Conservation (phyloP, 1,140 invertebrate genomes). For the Zaprionus tsacasi region DNA sequence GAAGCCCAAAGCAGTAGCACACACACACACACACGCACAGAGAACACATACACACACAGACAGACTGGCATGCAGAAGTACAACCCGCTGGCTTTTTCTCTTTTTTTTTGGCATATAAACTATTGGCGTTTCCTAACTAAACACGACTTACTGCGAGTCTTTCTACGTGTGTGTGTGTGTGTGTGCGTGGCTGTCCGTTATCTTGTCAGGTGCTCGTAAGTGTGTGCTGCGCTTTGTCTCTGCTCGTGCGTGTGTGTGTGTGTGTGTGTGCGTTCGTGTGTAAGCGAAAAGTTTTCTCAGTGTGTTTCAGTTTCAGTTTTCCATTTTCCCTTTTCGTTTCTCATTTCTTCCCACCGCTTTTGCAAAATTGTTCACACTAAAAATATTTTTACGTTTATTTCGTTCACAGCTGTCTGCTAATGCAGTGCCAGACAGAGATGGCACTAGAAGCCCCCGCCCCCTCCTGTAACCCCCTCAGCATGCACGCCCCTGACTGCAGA, state of each 20-base stretch:
- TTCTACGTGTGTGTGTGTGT: constrained; percentile 19
- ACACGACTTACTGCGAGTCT: constrained; percentile 44
- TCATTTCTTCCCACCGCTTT: constrained; percentile 23
- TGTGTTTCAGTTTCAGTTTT: constrained; percentile 55
- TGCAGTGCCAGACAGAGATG: constrained; percentile 64
- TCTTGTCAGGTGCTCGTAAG: constrained; percentile 47
- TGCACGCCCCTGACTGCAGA: constrained; percentile 2
- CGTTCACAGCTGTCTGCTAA: constrained; percentile 78
- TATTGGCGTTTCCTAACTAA: constrained; percentile 76
- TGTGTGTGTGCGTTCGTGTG: constrained; percentile 41
- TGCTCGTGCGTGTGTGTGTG: constrained; percentile 15
- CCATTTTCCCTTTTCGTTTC: constrained; percentile 29
- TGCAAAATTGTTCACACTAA: constrained; percentile 73
- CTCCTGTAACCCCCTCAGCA: neutral
- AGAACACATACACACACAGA: constrained; percentile 5
- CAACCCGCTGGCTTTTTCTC: neutral
- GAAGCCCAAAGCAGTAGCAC: neutral
- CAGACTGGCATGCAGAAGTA: neutral
- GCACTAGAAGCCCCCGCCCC: neutral
- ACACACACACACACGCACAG: neutral
- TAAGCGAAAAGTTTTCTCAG: constrained; percentile 58
- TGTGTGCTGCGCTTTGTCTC: constrained; percentile 9
- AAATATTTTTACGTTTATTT: constrained; percentile 81
- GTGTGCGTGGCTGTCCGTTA: constrained; percentile 35
- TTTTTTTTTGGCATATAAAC: constrained; percentile 48